These are phyloP conservation scores for Camelus dromedarius DNA, from an alignment of 2,113 vertebrate genomes.

Conservation along the genomic window DNA sequence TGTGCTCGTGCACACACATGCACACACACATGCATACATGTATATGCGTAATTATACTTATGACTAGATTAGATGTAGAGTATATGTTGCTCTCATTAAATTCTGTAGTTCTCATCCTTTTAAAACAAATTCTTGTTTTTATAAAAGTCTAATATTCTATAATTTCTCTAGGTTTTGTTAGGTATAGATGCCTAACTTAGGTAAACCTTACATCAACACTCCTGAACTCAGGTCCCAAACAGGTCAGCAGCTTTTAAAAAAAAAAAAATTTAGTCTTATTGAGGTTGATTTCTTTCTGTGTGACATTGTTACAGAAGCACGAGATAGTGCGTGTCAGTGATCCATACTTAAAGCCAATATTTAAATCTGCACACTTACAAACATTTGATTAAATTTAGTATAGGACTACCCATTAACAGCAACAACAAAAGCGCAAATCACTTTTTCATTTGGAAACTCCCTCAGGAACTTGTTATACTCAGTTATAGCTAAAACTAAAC, in stretches of 20 bases:
- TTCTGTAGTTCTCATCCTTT: neutral
- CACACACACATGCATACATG: neutral
- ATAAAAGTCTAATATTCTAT: neutral
- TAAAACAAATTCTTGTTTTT: constrained; percentile 34
- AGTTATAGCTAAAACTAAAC: neutral
- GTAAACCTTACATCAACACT: neutral
- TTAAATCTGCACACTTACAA: constrained; percentile 7
- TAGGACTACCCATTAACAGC: neutral
- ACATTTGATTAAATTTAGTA: neutral
- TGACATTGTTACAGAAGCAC: neutral
- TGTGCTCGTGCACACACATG: neutral
- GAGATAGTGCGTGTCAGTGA: neutral
- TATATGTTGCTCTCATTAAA: neutral
- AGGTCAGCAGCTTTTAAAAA: neutral
- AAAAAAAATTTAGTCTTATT: neutral
- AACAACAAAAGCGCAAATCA: neutral
- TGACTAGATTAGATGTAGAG: neutral
- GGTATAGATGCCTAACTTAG: neutral
- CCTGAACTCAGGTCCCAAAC: neutral
- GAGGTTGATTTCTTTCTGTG: neutral
- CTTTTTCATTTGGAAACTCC: constrained; percentile 8
- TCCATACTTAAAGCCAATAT: neutral
- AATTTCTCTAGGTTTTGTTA: constrained; percentile 15
- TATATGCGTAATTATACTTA: neutral
- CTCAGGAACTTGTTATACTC: neutral